Evolutionary conservation across 2,113 vertebrate species (phyloP), one percentile per base, ranked within the genome.

Genomic region (Alexandromys fortis): DNA sequence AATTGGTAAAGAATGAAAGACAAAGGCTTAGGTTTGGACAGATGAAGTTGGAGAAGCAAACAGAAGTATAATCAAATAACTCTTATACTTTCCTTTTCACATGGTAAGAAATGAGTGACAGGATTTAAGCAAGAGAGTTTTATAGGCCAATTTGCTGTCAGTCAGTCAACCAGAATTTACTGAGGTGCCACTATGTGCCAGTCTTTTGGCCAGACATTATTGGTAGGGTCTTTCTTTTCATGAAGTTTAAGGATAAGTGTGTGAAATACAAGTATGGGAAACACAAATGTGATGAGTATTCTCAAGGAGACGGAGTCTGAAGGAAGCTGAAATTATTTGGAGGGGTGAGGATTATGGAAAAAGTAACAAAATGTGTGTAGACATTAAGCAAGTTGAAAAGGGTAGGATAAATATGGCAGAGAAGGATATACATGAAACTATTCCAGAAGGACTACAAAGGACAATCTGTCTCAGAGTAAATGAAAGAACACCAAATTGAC

Each of bases 121-220:
- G 22, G 22, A 55, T 90, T 96, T 94, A 82, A 96, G 55, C 12
- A 82, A 86, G 10, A 83, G 2, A 90, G 6, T 35, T 95, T 30
- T 72, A 17, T 86, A 91, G 86, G 17, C 26, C 22, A 81, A 45
- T 92, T 92, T 94, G 1, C 73, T 89, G 35, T 35, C 77, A 95
- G 38, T 12, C 38, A 92, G 58, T 70, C 78, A 94, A 81, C 76
- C 68, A 58, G 26, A 95, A 91, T 96, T 91, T 92, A 89, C 89
- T 87, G 61, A 89, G 38, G 13, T 92, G 52, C 14, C 93, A n/a
- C 13, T 73, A 42, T 55, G 28, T 68, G 35, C 30, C 47, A 78
- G 86, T 30, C 9, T 92, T 45, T 96, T 33, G 52, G 22, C 61
- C 65, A 89, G 13, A 14, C 5, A 58, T 38, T 79, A 58, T 55